Conservation (phyloP, 2,888 invertebrate species). For the Trichopoda pennipes region DNA sequence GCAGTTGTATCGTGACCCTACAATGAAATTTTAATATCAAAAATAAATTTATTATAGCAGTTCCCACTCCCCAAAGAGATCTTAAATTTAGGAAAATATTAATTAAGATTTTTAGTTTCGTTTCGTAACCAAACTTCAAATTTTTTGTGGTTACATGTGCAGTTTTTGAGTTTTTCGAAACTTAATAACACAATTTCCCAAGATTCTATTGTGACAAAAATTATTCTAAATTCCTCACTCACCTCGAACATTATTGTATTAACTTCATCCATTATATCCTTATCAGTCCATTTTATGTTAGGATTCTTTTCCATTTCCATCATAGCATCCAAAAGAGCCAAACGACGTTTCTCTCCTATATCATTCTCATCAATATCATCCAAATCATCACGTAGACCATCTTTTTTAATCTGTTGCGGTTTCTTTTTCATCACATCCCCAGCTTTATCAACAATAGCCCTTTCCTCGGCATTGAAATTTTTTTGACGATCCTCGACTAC, state of each 20-base stretch:
- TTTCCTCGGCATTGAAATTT: conserved; percentile 81
- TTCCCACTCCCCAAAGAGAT: not conserved
- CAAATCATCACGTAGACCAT: conserved; percentile 87
- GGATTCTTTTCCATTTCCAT: conserved; percentile 91
- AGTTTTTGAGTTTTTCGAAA: too few species aligned
- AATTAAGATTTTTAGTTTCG: too few species aligned
- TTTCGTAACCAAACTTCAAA: too few species aligned
- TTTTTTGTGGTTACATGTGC: too few species aligned
- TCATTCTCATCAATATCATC: conserved; percentile 91
- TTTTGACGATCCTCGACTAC: conserved; percentile 84
- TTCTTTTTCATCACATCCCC: conserved; percentile 72
- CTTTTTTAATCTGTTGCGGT: conserved; percentile 75
- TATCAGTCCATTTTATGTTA: conserved; percentile 85
- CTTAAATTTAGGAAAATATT: too few species aligned
- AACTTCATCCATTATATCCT: conserved; percentile 92
- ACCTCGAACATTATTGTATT: conserved; percentile 93
- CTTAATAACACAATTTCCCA: not conserved
- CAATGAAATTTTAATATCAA: not conserved
- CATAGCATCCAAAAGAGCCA: conserved; percentile 94
- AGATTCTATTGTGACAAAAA: not conserved
- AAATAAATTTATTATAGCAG: not conserved
- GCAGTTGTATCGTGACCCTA: conserved; percentile 92
- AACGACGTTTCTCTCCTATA: conserved; percentile 88
- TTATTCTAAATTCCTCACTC: conserved; percentile 6
- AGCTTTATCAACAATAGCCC: conserved; percentile 78